Evolutionary conservation across 2,888 invertebrate species (phyloP).

Genomic region (Thyatira batis): DNA sequence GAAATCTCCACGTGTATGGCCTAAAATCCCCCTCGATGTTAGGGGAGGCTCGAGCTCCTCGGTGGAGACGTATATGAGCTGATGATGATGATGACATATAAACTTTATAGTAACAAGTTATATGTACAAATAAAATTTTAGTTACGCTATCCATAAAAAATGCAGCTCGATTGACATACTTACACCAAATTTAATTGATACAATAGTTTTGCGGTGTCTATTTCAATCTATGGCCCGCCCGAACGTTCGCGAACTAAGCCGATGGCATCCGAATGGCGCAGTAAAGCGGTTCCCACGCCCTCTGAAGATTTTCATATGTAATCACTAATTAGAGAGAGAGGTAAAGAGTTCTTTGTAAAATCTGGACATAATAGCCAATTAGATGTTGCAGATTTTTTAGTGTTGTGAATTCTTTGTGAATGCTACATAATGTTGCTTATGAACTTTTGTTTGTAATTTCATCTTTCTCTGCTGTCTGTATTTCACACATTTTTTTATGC

Average conservation of each 20-base stretch:
- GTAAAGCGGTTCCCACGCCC: conserved; percentile 27
- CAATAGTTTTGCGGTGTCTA: not conserved
- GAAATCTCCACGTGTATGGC: too few species aligned
- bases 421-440: not conserved
- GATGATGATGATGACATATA: too few species aligned
- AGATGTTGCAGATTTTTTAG: not conserved
- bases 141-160: too few species aligned
- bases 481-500: not conserved
- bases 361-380: not conserved
- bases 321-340: conserved; percentile 25
- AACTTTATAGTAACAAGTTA: too few species aligned
- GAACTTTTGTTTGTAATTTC: not conserved
- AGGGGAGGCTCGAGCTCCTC: too few species aligned
- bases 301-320: conserved; percentile 13
- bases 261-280: conserved; percentile 17
- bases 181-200: too few species aligned
- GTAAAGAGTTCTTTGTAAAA: not conserved
- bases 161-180: too few species aligned
- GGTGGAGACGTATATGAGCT: too few species aligned
- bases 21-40: too few species aligned
- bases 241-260: conserved; percentile 27
- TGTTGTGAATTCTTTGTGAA: not conserved
- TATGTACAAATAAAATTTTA: too few species aligned
- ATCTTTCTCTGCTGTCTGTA: not conserved
- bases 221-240: conserved; percentile 11